phyloP scores from a whole-genome alignment of 53 echinoderm and acorn worm species.

The Stichopus horrens region DNA sequence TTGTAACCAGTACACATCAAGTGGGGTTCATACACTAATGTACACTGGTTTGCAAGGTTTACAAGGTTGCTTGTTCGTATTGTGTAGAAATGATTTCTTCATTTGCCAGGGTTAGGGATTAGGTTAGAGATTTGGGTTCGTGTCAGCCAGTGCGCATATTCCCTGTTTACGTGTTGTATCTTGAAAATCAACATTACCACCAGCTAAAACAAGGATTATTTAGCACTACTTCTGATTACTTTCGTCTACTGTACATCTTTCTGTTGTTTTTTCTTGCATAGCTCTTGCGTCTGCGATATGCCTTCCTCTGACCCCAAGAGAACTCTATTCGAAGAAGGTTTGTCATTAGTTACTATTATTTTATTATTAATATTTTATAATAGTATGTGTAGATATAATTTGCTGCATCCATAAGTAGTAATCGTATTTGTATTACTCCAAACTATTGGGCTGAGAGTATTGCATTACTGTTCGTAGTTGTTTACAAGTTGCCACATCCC shows the following conservation, averaged over 20 bases:
- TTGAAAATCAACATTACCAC: not conserved
- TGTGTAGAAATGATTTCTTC: constrained; percentile 16
- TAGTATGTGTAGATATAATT: constrained; percentile 13
- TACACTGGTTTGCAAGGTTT: constrained; percentile 4
- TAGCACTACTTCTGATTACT: too few relatives aligned
- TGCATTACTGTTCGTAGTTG: not conserved
- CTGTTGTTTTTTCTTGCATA: constrained; percentile 27
- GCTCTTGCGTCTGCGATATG: constrained; percentile 28
- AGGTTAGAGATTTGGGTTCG: constrained; percentile 6
- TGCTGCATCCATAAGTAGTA: constrained; percentile 6
- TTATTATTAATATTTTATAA: not conserved
- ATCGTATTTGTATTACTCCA: constrained; percentile 6
- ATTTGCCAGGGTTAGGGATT: not conserved
- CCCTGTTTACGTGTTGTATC: constrained; percentile 5
- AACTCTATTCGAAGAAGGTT: not conserved
- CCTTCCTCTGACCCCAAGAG: constrained; percentile 29
- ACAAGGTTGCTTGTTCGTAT: not conserved
- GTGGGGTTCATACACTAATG: not conserved
- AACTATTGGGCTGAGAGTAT: constrained; percentile 33
- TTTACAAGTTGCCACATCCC: too few relatives aligned
- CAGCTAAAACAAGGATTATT: too few relatives aligned
- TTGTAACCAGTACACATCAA: constrained; percentile 17
- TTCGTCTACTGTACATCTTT: not conserved
- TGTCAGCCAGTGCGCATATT: constrained; percentile 20
- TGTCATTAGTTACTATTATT: not conserved